Percentiles rank a stretch among this genome's conserved stretches.
Conservation (phyloP, 2,797 vertebrate genomes). For the Peromyscus melanophrys region DNA sequence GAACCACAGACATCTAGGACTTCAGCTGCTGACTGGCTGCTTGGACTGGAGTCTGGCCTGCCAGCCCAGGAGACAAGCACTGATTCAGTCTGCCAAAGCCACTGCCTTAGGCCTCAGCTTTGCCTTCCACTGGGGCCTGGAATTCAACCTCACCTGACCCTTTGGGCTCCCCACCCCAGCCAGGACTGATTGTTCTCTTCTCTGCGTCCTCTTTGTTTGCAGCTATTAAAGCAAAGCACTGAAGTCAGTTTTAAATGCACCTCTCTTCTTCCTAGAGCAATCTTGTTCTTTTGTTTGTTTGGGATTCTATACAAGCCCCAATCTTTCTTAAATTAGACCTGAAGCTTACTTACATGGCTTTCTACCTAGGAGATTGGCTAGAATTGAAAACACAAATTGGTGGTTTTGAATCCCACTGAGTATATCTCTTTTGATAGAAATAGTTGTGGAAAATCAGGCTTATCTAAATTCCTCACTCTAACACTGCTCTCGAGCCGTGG, state of each 20-base stretch:
- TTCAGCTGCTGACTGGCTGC: neutral
- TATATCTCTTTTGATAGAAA: slow-evolving; percentile 11
- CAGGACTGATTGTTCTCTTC: slow-evolving; percentile 5
- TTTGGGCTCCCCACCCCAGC: neutral
- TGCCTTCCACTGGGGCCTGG: neutral
- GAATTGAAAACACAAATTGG: neutral
- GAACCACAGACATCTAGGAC: neutral
- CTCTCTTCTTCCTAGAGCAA: neutral
- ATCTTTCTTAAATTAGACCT: slow-evolving; percentile 10
- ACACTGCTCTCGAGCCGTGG: neutral
- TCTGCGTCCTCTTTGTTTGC: slow-evolving; percentile 19
- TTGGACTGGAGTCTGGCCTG: neutral
- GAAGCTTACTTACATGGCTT: neutral
- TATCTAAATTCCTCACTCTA: neutral
- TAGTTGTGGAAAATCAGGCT: neutral
- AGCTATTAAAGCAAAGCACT: slow-evolving; percentile 3
- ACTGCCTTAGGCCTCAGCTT: slow-evolving; percentile 26
- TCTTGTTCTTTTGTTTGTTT: neutral
- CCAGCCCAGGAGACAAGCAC: neutral
- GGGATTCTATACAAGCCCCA: slow-evolving; percentile 26
- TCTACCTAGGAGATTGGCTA: neutral
- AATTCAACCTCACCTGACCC: slow-evolving; percentile 38
- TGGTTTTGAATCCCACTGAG: neutral
- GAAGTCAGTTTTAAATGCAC: neutral
- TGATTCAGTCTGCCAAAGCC: neutral